phyloP scores from a whole-genome alignment of 2,113 vertebrate species.

The Nothocercus julius region DNA sequence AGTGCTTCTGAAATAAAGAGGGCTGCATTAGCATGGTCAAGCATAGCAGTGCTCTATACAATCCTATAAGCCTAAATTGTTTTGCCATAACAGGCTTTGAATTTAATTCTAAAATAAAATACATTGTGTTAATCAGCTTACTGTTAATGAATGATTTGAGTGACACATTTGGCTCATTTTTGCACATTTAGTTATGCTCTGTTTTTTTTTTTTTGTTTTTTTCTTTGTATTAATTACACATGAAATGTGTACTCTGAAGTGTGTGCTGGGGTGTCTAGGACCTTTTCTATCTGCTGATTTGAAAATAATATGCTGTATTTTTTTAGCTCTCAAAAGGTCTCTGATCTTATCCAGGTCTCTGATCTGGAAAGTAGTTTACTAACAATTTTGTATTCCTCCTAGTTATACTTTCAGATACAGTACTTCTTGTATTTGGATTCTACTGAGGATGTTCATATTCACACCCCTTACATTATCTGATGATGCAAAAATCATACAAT shows the following conservation, averaged over 20 bases:
- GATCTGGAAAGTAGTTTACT: neutral
- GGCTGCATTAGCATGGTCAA: constrained; percentile 33
- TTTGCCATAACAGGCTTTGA: constrained; percentile 25
- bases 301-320: neutral
- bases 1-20: constrained; percentile 52
- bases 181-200: neutral
- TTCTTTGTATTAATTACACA: neutral
- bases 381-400: neutral
- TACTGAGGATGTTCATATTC: neutral
- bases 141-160: constrained; percentile 7
- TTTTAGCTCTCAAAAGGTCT: neutral
- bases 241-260: neutral
- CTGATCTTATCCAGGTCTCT: neutral
- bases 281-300: neutral
- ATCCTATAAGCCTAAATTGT: constrained; percentile 34
- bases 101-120: constrained; percentile 38
- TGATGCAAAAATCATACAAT: neutral
- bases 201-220: too few relatives aligned
- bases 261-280: neutral
- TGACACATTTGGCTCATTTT: constrained; percentile 9
- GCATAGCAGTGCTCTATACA: neutral
- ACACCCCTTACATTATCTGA: neutral
- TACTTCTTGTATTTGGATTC: neutral
- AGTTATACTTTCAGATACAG: neutral
- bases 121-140: constrained; percentile 31